phyloP scores from a whole-genome alignment of 2,888 invertebrate genomes.

The Crematogaster levior region DNA sequence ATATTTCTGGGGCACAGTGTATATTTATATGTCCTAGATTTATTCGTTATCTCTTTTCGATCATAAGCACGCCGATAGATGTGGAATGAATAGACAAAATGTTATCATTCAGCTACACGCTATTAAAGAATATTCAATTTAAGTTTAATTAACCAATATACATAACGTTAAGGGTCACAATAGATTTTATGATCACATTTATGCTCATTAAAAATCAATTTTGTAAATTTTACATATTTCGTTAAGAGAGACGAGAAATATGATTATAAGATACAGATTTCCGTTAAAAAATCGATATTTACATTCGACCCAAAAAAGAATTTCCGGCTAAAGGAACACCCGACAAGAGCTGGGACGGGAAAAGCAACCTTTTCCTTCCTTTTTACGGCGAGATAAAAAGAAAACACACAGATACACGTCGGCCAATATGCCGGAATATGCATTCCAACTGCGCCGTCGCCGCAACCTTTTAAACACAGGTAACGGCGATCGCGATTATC shows the following conservation, averaged over 20 bases:
- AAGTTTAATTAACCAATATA: not conserved
- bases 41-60: not conserved
- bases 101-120: not conserved
- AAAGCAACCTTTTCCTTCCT: not conserved
- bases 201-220: not conserved
- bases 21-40: slow-evolving; percentile 31
- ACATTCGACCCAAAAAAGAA: not conserved
- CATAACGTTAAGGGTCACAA: not conserved
- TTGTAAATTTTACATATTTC: not conserved
- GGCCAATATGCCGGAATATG: slow-evolving; percentile 22
- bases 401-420: slow-evolving; percentile 4
- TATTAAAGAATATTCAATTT: not conserved
- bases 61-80: not conserved
- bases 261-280: not conserved
- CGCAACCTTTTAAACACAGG: slow-evolving; percentile 41
- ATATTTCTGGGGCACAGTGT: slow-evolving; percentile 10
- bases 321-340: not conserved
- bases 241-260: not conserved
- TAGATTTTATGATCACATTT: not conserved
- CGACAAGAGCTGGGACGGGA: not conserved
- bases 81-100: not conserved
- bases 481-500: slow-evolving; percentile 47
- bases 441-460: slow-evolving; percentile 37
- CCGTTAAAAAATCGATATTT: not conserved
- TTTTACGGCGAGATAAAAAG: not conserved